phyloP scores from a whole-genome alignment of 1,140 invertebrate genomes.

The Heliconius eleuchia region DNA sequence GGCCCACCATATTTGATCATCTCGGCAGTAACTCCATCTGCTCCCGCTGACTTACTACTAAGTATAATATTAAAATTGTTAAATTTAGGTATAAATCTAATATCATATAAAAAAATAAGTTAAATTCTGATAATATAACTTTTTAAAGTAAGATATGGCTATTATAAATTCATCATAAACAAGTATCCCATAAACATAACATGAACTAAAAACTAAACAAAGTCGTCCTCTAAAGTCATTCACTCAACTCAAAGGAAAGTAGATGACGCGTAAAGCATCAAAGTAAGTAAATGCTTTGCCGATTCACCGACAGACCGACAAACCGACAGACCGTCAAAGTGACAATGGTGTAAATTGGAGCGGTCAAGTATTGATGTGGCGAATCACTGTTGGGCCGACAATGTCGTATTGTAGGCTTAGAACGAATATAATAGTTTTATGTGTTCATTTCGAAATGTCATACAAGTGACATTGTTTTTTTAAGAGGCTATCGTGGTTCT shows the following conservation, averaged over 20 bases:
- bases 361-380: constrained; percentile 31
- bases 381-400: constrained; percentile 36
- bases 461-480: not conserved
- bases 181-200: not conserved
- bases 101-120: too few species aligned
- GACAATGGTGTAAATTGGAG: constrained; percentile 32
- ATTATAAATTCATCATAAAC: constrained; percentile 3
- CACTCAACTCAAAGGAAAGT: not conserved
- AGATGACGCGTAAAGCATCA: constrained; percentile 24
- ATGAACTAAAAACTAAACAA: not conserved
- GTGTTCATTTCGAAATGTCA: not conserved
- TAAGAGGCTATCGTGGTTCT: not conserved
- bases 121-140: too few species aligned
- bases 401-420: constrained; percentile 31
- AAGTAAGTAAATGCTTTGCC: not conserved
- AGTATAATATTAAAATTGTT: too few species aligned
- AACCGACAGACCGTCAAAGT: constrained; percentile 18
- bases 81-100: too few species aligned
- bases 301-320: not conserved
- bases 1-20: too few species aligned
- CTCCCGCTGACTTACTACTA: too few species aligned
- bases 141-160: not conserved
- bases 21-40: too few species aligned
- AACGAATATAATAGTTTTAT: constrained; percentile 13
- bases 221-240: constrained; percentile 16